A percentile compares a stretch with the other conserved stretches of the same genome.
phyloP scores from a whole-genome alignment of 2,888 invertebrate species.

The Sarcophaga rosellei region DNA sequence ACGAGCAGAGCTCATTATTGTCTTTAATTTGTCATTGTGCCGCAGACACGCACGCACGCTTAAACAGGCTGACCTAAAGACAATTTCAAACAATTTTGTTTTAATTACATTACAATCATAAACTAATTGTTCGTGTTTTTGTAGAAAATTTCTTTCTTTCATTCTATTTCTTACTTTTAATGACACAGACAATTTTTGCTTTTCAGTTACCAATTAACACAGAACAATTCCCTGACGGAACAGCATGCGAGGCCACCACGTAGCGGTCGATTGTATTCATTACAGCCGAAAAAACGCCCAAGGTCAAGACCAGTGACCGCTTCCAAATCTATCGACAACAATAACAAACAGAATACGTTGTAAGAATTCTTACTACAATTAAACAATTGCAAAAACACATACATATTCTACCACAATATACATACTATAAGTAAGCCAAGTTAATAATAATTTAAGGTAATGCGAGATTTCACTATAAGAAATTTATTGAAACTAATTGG shows the following conservation, averaged over 20 bases:
- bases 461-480: background rate
- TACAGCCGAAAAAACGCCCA: constrained; percentile 80
- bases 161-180: too few species aligned
- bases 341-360: constrained; percentile 79
- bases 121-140: background rate
- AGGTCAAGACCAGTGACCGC: constrained; percentile 77
- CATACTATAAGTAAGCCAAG: background rate
- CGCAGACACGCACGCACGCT: background rate
- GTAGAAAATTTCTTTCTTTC: too few species aligned
- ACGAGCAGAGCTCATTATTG: background rate
- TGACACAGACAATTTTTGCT: background rate
- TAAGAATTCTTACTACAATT: constrained; percentile 71
- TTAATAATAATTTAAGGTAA: background rate
- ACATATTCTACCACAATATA: background rate
- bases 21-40: background rate
- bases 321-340: constrained; percentile 75
- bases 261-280: constrained; percentile 79
- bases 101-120: constrained; percentile 41
- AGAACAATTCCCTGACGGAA: constrained; percentile 69
- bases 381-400: background rate
- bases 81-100: background rate
- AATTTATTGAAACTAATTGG: background rate
- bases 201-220: constrained; percentile 72
- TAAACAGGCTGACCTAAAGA: background rate
- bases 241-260: constrained; percentile 76